Evolutionary conservation across 2,888 invertebrate species (phyloP), one percentile per base, ranked within the genome.

Genomic region (Agrotis segetum): DNA sequence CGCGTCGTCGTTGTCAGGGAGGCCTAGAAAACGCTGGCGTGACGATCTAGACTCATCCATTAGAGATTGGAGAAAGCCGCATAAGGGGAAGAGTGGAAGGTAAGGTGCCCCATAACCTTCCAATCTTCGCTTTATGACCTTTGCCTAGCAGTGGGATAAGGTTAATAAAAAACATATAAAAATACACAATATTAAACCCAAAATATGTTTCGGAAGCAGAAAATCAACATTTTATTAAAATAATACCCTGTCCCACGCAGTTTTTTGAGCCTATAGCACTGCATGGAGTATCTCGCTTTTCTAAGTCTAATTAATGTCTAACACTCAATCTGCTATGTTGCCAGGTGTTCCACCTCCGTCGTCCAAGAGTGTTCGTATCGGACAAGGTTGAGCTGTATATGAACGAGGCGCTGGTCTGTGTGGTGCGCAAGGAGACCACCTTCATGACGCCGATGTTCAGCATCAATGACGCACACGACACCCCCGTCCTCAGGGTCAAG

Each of bases 331-430:
- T n/a, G 16, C 40, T 52, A 13, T 11, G 24, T 52, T n/a, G 3
- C n/a, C 85, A 93, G 93, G 89, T 92, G 69, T 88, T 92, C 24
- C 85, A 83, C 14, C 88, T 92, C 21, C 90, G 92, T 0, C 88
- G 93, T 0, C 92, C 93, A 0, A 85, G 85, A 79, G 90, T 90
- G 9, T 88, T 92, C 74, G 88, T 92, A 0, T 77, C 86, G 0
- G 91, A 92, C 77, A 93, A 93, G 86, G 90, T 93, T 89, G 90
- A 92, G 64, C 88, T 93, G 67, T 61, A 68, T 3, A 80, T 93
- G 60, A 72, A 84, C 46, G 87, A 89, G 2, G 50, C 71, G 72
- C 79, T 90, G 74, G 90, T 84, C n/a, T 85, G 89, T 75, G 77
- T 92, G 40, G 91, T 93, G 62, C 88, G 93, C 47, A 89, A 90